Conservation (phyloP, 35 echinoderm and acorn worm genomes). For the Heliocidaris erythrogramma region DNA sequence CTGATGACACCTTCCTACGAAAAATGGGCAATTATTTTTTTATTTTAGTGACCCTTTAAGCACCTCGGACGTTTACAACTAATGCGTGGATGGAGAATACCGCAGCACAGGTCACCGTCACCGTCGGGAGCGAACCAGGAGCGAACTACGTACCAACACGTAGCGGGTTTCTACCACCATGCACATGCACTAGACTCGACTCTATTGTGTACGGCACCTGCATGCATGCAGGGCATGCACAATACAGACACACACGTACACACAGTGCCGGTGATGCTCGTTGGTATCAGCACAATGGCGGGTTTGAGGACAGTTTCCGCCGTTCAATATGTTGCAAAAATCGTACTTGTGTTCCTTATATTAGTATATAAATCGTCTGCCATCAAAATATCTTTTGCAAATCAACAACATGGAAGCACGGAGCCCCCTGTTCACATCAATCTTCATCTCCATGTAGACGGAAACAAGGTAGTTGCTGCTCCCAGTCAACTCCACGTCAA, state of each 20-base stretch:
- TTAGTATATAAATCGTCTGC: background rate
- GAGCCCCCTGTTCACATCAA: slow-evolving; percentile 12
- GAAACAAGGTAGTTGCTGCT: background rate
- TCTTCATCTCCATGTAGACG: slow-evolving; percentile 16
- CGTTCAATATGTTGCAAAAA: background rate
- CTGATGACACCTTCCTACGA: too few species aligned
- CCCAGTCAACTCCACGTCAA: background rate
- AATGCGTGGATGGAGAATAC: too few species aligned
- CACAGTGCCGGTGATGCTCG: too few species aligned
- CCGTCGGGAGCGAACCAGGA: too few species aligned
- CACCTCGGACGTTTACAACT: too few species aligned
- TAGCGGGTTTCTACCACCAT: too few species aligned
- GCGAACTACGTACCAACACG: too few species aligned
- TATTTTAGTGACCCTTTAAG: too few species aligned
- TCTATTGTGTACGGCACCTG: background rate
- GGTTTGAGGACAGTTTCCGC: background rate
- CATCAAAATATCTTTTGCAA: background rate
- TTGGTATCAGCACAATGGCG: background rate
- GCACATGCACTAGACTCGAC: too few species aligned
- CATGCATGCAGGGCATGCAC: background rate
- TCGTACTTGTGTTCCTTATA: background rate
- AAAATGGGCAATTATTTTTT: too few species aligned
- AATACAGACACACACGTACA: background rate
- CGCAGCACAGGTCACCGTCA: too few species aligned
- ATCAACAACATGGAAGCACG: background rate